Conservation (phyloP, 2,888 invertebrate genomes). For the Hirtodrosophila trivittata region DNA sequence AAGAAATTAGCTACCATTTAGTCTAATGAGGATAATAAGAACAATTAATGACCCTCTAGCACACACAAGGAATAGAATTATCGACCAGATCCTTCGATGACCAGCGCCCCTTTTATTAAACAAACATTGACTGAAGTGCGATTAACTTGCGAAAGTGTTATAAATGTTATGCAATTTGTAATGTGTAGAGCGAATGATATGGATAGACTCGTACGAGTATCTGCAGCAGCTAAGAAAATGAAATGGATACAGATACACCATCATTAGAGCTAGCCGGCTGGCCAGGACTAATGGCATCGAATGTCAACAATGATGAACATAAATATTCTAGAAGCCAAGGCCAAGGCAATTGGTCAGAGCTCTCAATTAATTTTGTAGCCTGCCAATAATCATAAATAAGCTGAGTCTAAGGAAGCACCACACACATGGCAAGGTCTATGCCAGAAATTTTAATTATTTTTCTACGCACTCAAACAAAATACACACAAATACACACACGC, state of each 20-base stretch:
- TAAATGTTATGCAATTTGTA: slow-evolving; percentile 67
- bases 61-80: slow-evolving; percentile 4
- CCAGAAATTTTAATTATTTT: slow-evolving; percentile 69
- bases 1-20: slow-evolving; percentile 76
- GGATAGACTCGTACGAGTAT: slow-evolving; percentile 3
- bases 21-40: slow-evolving; percentile 73
- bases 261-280: slow-evolving; percentile 16
- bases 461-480: no score
- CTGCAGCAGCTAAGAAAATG: neutral
- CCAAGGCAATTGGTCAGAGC: slow-evolving; percentile 34
- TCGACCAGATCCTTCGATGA: slow-evolving; percentile 11
- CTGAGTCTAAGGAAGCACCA: slow-evolving; percentile 39
- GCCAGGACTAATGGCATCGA: slow-evolving; percentile 23
- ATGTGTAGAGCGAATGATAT: slow-evolving; percentile 2
- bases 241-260: slow-evolving; percentile 19
- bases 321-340: slow-evolving; percentile 48
- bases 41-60: slow-evolving; percentile 58
- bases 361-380: slow-evolving; percentile 67
- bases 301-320: slow-evolving; percentile 57
- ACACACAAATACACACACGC: slow-evolving; percentile 20
- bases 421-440: slow-evolving; percentile 4
- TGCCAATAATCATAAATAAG: slow-evolving; percentile 76
- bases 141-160: slow-evolving; percentile 75
- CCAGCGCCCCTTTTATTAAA: slow-evolving; percentile 55
- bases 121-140: slow-evolving; percentile 74